Evolutionary conservation across 2,113 vertebrate species (phyloP).

Genomic region (Narcine bancroftii): DNA sequence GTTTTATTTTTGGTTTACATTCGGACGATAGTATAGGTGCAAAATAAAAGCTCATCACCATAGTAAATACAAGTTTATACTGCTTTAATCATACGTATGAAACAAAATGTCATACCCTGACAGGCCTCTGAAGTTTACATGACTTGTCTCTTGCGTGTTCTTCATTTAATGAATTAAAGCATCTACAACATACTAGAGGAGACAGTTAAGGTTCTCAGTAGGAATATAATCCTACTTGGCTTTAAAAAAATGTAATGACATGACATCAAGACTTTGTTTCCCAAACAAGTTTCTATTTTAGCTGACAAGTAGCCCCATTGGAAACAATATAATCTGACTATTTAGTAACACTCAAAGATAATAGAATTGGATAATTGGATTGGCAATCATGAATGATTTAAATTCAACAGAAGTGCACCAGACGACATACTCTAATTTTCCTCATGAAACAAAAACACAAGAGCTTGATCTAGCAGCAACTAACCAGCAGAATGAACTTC

Average conservation of each 20-base stretch:
- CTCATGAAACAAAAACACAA: neutral
- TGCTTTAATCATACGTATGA: slow-evolving; percentile 17
- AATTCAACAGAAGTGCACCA: neutral
- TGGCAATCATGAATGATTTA: neutral
- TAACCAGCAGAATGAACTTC: neutral
- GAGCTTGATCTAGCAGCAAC: neutral
- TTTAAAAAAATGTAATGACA: neutral
- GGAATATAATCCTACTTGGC: neutral
- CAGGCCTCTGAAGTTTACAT: slow-evolving; percentile 11
- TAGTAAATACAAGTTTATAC: neutral
- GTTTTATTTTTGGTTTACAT: slow-evolving; percentile 36
- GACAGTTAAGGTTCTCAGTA: neutral
- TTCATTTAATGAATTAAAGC: neutral
- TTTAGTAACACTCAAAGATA: neutral
- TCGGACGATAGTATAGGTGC: slow-evolving; percentile 9
- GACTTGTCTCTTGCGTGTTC: neutral
- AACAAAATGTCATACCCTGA: neutral
- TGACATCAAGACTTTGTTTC: neutral
- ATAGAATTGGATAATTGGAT: neutral
- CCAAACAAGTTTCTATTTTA: neutral
- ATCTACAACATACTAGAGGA: neutral
- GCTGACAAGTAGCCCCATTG: neutral
- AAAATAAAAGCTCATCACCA: slow-evolving; percentile 17
- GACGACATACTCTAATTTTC: neutral
- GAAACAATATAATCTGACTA: neutral